Percentiles rank a stretch among this genome's conserved stretches.
These are phyloP conservation scores for Poeciliopsis gracilis DNA, from an alignment of 2,797 vertebrate genomes.

Conservation along the genomic window DNA sequence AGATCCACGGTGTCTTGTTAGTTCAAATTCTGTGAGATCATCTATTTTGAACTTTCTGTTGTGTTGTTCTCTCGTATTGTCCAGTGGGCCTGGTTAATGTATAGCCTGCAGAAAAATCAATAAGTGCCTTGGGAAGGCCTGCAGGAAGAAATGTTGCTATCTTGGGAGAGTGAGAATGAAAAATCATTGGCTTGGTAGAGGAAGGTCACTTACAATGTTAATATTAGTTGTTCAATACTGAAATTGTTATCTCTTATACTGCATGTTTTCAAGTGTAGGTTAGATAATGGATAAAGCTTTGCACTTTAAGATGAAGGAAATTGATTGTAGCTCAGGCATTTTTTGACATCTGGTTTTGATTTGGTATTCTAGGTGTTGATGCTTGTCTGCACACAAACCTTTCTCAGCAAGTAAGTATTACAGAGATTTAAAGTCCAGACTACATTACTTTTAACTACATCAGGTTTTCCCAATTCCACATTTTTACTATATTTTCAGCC, in stretches of 20 bases:
- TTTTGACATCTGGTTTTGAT: neutral
- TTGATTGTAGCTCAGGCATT: neutral
- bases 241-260: neutral
- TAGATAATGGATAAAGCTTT: neutral
- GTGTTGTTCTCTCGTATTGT: slow-evolving; percentile 38
- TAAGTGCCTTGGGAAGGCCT: slow-evolving; percentile 32
- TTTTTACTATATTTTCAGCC: neutral
- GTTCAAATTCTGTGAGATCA: slow-evolving; percentile 44
- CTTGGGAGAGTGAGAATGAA: slow-evolving; percentile 29
- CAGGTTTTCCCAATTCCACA: neutral
- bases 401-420: neutral
- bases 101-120: slow-evolving; percentile 56
- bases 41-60: slow-evolving; percentile 46
- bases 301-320: neutral
- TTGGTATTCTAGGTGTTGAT: neutral
- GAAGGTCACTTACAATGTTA: neutral
- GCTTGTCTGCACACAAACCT: neutral
- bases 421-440: neutral
- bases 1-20: slow-evolving; percentile 45
- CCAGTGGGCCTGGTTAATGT: slow-evolving; percentile 48
- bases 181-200: slow-evolving; percentile 18
- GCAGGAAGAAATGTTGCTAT: slow-evolving; percentile 33
- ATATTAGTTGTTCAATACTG: neutral
- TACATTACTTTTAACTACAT: neutral
- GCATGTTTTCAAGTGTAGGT: slow-evolving; percentile 1